phyloP scores from a whole-genome alignment of 2,797 vertebrate genomes.

The Argya squamiceps region DNA sequence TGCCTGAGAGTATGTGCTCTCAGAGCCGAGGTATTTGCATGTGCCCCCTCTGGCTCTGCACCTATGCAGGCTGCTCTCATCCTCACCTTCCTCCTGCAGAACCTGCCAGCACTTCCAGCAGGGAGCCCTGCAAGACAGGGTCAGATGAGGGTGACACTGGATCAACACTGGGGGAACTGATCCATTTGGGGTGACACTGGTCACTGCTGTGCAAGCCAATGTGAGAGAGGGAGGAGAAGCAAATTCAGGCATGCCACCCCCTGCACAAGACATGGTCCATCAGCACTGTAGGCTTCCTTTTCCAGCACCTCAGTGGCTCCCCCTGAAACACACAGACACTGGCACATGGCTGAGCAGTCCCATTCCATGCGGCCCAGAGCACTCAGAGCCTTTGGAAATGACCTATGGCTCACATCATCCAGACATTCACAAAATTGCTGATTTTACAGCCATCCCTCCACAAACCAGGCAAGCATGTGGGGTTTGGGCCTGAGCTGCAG shows the following conservation, averaged over 20 bases:
- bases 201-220: not conserved
- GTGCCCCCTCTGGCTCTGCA: not conserved
- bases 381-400: not conserved
- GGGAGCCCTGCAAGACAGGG: not conserved
- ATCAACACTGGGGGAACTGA: not conserved
- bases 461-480: not conserved
- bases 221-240: not conserved
- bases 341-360: not conserved
- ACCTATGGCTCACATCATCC: not conserved
- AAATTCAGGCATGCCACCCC: rapidly evolving
- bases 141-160: not conserved
- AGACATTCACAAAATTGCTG: not conserved
- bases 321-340: not conserved
- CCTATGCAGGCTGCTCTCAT: rapidly evolving
- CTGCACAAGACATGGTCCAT: not conserved
- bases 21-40: rapidly evolving
- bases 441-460: not conserved
- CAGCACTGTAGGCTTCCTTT: not conserved
- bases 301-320: not conserved
- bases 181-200: not conserved
- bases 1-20: rapidly evolving
- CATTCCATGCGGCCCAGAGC: not conserved
- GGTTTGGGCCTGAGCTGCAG: not conserved
- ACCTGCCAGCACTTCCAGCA: rapidly evolving
- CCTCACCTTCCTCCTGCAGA: not conserved